phyloP scores from a whole-genome alignment of 1,140 invertebrate genomes.

The Papilio polyxenes region DNA sequence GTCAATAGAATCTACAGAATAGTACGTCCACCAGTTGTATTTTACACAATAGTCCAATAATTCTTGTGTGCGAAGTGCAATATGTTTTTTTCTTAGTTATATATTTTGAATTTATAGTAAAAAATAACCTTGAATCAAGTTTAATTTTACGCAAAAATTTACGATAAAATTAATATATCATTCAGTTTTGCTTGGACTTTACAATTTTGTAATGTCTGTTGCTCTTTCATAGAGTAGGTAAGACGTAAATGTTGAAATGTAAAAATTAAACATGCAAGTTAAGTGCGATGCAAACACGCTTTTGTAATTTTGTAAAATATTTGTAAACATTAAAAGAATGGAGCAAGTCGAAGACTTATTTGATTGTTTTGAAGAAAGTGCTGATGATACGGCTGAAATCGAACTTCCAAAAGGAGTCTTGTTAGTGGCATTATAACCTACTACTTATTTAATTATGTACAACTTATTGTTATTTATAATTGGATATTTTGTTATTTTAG shows the following conservation, averaged over 20 bases:
- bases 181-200: background rate
- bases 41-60: background rate
- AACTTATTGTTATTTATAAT: slow-evolving; percentile 11
- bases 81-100: background rate
- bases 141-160: background rate
- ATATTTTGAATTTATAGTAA: too few species aligned
- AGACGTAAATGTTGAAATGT: background rate
- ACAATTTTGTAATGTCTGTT: background rate
- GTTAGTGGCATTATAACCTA: slow-evolving; percentile 52
- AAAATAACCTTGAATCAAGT: background rate
- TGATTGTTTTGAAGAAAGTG: slow-evolving; percentile 69
- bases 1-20: background rate
- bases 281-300: background rate
- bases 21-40: background rate
- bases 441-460: slow-evolving; percentile 26
- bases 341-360: slow-evolving; percentile 66
- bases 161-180: background rate
- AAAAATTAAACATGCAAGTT: background rate
- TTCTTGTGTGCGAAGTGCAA: background rate
- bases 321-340: slow-evolving; percentile 46
- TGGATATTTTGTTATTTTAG: slow-evolving; percentile 39
- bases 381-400: slow-evolving; percentile 49
- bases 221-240: background rate
- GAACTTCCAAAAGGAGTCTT: slow-evolving; percentile 56
- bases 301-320: slow-evolving; percentile 28